Percentiles rank a stretch among this genome's conserved stretches.
Evolutionary conservation across 35 echinoderm and acorn worm genomes (phyloP).

Genomic region (Apostichopus parvimensis): DNA sequence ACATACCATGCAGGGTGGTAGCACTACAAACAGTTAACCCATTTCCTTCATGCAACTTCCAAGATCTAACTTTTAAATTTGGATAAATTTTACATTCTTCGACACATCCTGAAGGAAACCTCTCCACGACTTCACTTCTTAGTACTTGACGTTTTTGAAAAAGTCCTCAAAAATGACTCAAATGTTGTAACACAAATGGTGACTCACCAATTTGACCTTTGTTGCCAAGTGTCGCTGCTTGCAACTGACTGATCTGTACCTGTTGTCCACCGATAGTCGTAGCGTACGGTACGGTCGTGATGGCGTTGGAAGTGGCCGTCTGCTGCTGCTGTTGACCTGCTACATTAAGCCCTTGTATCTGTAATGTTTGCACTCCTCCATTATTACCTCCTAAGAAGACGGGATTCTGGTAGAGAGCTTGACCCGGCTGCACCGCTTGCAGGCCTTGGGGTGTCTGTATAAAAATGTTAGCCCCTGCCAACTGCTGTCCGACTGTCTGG

Average conservation of each 20-base stretch:
- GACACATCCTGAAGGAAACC: no score
- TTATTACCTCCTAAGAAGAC: conserved; percentile 17
- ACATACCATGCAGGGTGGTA: no score
- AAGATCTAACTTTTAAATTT: no score
- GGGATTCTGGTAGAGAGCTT: conserved; percentile 11
- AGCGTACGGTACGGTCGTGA: conserved; percentile 18
- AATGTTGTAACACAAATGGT: no score
- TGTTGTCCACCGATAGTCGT: conserved; percentile 49
- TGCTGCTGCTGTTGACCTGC: conserved; percentile 58
- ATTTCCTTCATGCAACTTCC: no score
- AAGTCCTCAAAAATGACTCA: no score
- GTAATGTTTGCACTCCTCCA: conserved; percentile 44
- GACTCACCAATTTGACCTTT: conserved; percentile 27
- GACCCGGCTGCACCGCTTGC: conserved; percentile 53
- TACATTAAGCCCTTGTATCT: conserved; percentile 15
- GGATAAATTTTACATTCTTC: no score
- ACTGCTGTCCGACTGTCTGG: conserved; percentile 40
- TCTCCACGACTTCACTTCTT: no score
- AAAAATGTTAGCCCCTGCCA: conserved; percentile 59
- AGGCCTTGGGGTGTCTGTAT: conserved; percentile 64
- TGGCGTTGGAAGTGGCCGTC: conserved; percentile 33
- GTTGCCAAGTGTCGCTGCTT: conserved; percentile 1
- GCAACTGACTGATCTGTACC: conserved; percentile 44
- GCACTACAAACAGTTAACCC: no score
- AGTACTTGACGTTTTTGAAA: no score